A percentile compares a stretch with the other conserved stretches of the same genome.
These are phyloP conservation scores for Pseudorectes ferrugineus DNA, from an alignment of 2,113 vertebrate species.

Conservation along the genomic window DNA sequence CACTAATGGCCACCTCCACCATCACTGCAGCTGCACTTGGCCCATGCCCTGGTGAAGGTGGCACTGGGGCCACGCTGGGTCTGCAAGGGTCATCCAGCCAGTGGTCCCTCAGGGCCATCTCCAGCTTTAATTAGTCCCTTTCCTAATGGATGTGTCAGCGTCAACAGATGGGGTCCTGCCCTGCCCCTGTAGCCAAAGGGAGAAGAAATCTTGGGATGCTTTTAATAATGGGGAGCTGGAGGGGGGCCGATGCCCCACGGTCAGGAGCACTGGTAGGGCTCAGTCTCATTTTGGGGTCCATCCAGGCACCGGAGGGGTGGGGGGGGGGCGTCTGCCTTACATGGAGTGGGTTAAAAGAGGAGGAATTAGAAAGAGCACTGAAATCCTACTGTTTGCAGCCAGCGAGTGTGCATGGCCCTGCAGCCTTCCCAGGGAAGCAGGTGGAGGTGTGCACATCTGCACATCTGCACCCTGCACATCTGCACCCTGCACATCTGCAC, in stretches of 20 bases:
- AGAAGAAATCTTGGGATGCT: background rate
- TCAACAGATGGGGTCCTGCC: background rate
- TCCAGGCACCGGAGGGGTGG: fast-evolving
- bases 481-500: background rate
- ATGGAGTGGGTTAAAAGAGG: background rate
- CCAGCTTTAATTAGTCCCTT: background rate
- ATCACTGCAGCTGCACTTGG: fast-evolving
- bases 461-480: background rate
- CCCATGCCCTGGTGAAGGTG: background rate
- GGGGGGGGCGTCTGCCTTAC: fast-evolving
- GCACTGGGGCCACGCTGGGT: fast-evolving
- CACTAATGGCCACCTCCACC: background rate
- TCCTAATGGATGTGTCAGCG: background rate
- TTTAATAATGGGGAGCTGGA: background rate
- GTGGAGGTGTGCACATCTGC: background rate
- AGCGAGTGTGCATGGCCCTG: fast-evolving
- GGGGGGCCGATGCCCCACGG: fast-evolving
- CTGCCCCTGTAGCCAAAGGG: background rate
- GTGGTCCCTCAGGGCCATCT: background rate
- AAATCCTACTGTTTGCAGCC: background rate
- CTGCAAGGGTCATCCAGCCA: background rate
- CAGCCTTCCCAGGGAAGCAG: background rate
- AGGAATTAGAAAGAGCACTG: background rate
- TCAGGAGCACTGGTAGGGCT: background rate
- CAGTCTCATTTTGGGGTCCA: background rate